phyloP scores from a whole-genome alignment of 2,113 vertebrate genomes.

The Tauraco erythrolophus region DNA sequence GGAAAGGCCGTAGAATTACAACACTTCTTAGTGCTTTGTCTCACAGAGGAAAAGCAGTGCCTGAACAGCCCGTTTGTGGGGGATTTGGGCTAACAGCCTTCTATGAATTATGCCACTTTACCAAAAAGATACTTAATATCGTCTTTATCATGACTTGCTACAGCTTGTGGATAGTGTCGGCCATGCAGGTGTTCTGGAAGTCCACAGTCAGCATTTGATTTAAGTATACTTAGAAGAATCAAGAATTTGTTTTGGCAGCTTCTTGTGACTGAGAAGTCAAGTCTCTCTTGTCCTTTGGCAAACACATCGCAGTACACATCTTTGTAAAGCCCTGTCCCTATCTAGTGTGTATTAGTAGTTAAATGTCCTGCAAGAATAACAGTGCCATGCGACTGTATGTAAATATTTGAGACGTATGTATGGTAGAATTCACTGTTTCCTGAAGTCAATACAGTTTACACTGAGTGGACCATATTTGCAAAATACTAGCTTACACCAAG shows the following conservation, averaged over 20 bases:
- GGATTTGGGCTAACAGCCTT: background rate
- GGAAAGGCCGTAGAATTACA: background rate
- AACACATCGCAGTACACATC: background rate
- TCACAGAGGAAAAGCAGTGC: background rate
- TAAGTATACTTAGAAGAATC: background rate
- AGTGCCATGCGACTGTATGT: constrained; percentile 52
- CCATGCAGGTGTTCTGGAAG: background rate
- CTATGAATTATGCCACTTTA: background rate
- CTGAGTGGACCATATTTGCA: constrained; percentile 65
- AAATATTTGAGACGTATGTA: background rate
- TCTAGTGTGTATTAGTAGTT: background rate
- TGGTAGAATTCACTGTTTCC: constrained; percentile 36
- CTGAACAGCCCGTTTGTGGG: background rate
- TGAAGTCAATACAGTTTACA: constrained; percentile 64
- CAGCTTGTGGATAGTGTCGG: background rate
- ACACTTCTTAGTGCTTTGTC: background rate
- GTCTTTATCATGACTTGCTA: background rate
- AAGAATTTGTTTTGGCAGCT: background rate
- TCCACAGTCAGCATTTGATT: background rate
- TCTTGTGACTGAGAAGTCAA: background rate
- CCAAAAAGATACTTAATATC: background rate
- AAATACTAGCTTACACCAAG: constrained; percentile 8
- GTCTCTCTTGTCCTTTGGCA: background rate
- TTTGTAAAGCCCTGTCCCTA: background rate
- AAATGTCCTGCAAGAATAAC: background rate